phyloP scores from a whole-genome alignment of 2,113 vertebrate species.

The Willisornis vidua region DNA sequence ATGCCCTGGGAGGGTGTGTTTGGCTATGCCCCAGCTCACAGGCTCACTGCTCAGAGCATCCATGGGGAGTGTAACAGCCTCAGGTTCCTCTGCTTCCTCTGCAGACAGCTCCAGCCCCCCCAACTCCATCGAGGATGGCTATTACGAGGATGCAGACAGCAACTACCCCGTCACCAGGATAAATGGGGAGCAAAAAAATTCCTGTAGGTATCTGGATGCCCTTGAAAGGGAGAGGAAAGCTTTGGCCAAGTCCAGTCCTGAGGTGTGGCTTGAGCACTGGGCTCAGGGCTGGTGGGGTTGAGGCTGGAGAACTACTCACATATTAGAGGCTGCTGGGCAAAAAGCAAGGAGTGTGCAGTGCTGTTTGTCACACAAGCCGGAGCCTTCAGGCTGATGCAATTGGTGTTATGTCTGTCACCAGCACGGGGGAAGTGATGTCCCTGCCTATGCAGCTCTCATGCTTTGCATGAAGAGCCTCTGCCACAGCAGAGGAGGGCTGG shows the following conservation, averaged over 20 bases:
- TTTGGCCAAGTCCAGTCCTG: neutral
- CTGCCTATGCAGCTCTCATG: neutral
- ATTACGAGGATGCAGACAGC: constrained; percentile 96
- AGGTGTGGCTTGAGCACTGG: neutral
- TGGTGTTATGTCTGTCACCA: neutral
- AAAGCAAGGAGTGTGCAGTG: neutral
- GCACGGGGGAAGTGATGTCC: neutral
- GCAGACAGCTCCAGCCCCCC: constrained; percentile 89
- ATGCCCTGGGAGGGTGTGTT: neutral
- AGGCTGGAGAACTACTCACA: neutral
- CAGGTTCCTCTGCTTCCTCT: constrained; percentile 23
- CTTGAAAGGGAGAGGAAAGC: neutral
- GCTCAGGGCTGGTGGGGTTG: neutral
- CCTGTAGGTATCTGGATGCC: constrained; percentile 78
- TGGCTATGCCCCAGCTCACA: neutral
- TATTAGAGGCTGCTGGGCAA: neutral
- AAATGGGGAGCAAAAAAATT: constrained; percentile 88
- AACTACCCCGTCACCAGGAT: constrained; percentile 91
- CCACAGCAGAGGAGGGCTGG: accelerated
- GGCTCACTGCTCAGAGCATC: accelerated
- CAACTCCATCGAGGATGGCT: constrained; percentile 90
- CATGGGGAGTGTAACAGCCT: neutral
- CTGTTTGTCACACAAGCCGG: neutral
- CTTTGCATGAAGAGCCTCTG: neutral
- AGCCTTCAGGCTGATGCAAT: neutral